Base-by-base conservation (phyloP, 1,140 invertebrate species). In the Copidosoma floridanum region DNA sequence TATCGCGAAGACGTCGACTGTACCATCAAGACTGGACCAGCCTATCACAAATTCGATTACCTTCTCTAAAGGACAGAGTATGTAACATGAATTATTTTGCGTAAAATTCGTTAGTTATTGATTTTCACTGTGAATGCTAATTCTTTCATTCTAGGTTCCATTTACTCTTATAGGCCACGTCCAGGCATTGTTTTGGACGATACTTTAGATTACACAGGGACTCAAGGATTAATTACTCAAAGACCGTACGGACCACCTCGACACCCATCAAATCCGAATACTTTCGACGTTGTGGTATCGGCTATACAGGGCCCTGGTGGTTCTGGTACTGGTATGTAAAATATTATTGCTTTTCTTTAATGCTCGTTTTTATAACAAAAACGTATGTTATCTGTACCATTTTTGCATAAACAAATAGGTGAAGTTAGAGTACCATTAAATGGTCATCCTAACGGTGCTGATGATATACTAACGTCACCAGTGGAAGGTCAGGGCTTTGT, bases 211-310 rank as follows among this genome's bases (percentile, higher is more conserved):
- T 58, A 82, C 72, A 62, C 75, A 47, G 63, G 76, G 65, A 57
- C 70, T 54, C 68, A 73, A 64, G 59, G 81, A 71, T 46, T 81
- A 69, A 61, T 78, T 70, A 78, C 75, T 18, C 78, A 77, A 40
- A 67, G 75, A 57, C 79, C 75, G 56, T 79, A 69, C 66, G 67
- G 65, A 65, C 78, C 75, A 18, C 76, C 73, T n/a, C 71, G 75
- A 37, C 75, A 74, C 61, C 81, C 79, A 6, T 70, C 76, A 32
- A 73, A 71, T 61, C 89, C 90, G 4, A 91, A 95, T 69, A 88
- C 93, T 24, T 94, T 95, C 71, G 92, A 95, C 67, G 87, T 95
- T 0, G 93, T 92, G 0, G 88, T 95, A 1, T 92, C 90, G 0
- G 92, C 91, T 3, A 88, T 93, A 50, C 92, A 95, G 72, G 91